Base-by-base conservation (phyloP, 2,113 vertebrate species). In the Proterorhinus semilunaris region DNA sequence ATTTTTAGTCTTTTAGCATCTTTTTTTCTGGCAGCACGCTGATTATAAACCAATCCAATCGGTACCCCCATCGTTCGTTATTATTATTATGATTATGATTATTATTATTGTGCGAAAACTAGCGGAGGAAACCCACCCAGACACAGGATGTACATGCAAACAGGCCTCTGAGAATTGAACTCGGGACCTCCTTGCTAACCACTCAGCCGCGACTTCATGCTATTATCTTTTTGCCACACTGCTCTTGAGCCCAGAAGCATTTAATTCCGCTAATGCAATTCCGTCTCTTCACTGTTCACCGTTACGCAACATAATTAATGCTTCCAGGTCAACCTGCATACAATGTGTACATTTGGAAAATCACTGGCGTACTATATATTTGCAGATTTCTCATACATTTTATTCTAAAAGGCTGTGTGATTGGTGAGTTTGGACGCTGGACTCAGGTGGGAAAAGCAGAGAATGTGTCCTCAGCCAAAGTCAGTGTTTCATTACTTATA, bases 241-340 rank as follows among this genome's bases (percentile, higher is more conserved):
- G 7, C 66, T 73, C 76, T 87, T 76, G 27, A 73, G 72, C 73
- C 79, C 79, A 71, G 78, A 42, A 86, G 73, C 78, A 79, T 65
- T 80, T 68, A 53, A 83, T 90, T 87, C 82, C 42, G 5, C 42
- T 44, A 61, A 61, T 45, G 42, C 58, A 61, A 44, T n/a, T 15
- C 42, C 43, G 13, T 16, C 58, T 44, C 12, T 42, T n/a, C 58
- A 10, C 58, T 15, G 42, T 42, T 61, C 58, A 5, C 42, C 11
- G 13, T 61, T 61, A 44, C 42, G 58, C n/a, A 61, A 61, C 36
- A 44, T 61, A 61, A 45, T 61, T 44, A 13, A 61, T 44, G 58
- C 42, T 61, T 61, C 42, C 36, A 61, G 58, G 58, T 61, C 42
- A 61, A 61, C 45, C 44, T n/a, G 43, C n/a, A 43, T 44, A n/a